A percentile compares a stretch with the other conserved stretches of the same genome.
phyloP scores from a whole-genome alignment of 2,888 invertebrate genomes.

The Flabesymbios commensalis region DNA sequence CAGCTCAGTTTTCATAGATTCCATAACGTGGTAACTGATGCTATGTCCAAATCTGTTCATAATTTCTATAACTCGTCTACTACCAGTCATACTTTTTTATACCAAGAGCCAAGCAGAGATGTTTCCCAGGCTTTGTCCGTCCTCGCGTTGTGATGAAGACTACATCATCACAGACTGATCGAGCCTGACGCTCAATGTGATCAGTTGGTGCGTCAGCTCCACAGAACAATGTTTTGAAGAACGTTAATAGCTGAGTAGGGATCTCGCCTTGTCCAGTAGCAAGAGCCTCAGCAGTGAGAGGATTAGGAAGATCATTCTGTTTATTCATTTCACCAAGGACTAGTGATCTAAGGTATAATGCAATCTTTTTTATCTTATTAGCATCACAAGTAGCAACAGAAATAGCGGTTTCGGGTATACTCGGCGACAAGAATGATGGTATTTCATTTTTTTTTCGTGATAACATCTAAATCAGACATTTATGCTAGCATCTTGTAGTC shows the following conservation, averaged over 20 bases:
- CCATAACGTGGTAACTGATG: conserved; percentile 19
- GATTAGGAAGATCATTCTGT: background rate
- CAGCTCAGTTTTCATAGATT: conserved; percentile 26
- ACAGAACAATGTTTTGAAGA: too few species aligned
- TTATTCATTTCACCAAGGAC: background rate
- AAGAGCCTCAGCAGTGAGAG: background rate
- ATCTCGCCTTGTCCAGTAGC: background rate
- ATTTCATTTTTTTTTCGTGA: too few species aligned
- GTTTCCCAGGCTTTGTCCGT: conserved; percentile 23
- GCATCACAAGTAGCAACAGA: background rate
- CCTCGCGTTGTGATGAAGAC: conserved; percentile 4
- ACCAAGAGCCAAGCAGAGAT: conserved; percentile 20
- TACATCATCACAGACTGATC: conserved; percentile 8
- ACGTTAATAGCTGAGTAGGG: background rate
- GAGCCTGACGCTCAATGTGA: background rate
- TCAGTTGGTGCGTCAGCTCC: too few species aligned
- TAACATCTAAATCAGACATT: too few species aligned
- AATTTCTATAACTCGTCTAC: conserved; percentile 21
- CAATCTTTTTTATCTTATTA: background rate
- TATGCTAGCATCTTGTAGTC: too few species aligned
- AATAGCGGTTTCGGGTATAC: too few species aligned
- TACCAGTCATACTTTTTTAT: conserved; percentile 24
- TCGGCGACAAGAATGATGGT: too few species aligned
- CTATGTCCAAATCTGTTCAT: conserved; percentile 24
- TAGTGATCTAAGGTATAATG: background rate